Evolutionary conservation across 2,113 vertebrate species (phyloP), one percentile per base, ranked within the genome.

Genomic region (Vidua macroura): DNA sequence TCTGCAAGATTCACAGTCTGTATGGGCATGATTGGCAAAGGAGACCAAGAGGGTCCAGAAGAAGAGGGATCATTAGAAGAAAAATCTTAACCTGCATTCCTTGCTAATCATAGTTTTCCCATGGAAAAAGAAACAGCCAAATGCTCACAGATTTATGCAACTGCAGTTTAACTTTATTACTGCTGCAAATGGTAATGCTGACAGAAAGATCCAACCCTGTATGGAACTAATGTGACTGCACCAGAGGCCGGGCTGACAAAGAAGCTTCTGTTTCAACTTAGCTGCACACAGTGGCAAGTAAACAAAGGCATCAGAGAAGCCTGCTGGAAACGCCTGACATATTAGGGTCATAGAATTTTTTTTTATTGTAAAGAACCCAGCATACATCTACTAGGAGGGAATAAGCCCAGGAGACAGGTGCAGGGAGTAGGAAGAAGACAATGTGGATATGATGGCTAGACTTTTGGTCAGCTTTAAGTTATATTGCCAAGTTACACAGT

Each of bases 221-320:
- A 82, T 68, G 48, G 75, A 96, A 86, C 74, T 21, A 81, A 62
- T 6, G 23, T 85, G 83, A 92, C 62, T 13, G n/a, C 44, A 91
- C 56, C 51, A 90, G 73, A 88, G 84, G 79, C 78, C 88, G 88
- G 72, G 49, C 88, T 96, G 64, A 93, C 92, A 95, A 95, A 96
- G 95, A 78, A 92, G 85, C 93, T 95, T 96, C 95, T 96, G 92
- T 94, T 95, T 86, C 83, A 88, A 95, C 64, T 94, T 90, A 94
- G 87, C 88, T 83, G 83, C 75, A 72, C 93, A 78, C 44, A 93
- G 90, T 81, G 53, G 85, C 69, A 96, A 94, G 80, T 93, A 94
- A 95, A 95, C 91, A 95, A 95, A 94, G 21, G 75, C 78, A 91
- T 94, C 91, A 91, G 91, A 95, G 75, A 92, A 92, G 88, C 56